Percentiles rank a stretch among this genome's conserved stretches.
phyloP scores from a whole-genome alignment of 2,888 invertebrate species.

The Mantis religiosa region DNA sequence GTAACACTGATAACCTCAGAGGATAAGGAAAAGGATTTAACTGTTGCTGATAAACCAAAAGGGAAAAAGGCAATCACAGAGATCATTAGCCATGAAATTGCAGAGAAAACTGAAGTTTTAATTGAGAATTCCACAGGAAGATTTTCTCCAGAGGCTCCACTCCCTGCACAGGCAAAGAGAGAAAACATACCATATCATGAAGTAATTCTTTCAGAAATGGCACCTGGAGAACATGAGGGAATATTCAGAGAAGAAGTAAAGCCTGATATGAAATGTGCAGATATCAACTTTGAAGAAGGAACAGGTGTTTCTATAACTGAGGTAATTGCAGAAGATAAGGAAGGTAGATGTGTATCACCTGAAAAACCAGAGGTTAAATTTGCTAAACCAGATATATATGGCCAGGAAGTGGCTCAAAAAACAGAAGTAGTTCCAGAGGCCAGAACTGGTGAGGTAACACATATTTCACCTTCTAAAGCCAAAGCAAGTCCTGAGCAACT shows the following conservation, averaged over 20 bases:
- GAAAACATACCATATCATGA: conserved; percentile 54
- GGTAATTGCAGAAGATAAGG: conserved; percentile 48
- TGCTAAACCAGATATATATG: conserved; percentile 44
- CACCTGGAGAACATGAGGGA: conserved; percentile 44
- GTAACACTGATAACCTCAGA: conserved; percentile 40
- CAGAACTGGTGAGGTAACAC: conserved; percentile 43
- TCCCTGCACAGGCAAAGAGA: conserved; percentile 43
- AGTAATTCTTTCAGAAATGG: conserved; percentile 47
- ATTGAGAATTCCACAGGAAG: conserved; percentile 45
- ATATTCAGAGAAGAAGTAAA: conserved; percentile 42
- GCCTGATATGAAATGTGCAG: conserved; percentile 44
- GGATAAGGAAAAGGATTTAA: conserved; percentile 37
- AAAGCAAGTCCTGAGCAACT: conserved; percentile 45
- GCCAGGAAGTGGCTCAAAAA: conserved; percentile 47
- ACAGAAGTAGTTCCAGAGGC: conserved; percentile 38
- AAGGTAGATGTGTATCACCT: conserved; percentile 39
- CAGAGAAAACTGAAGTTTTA: conserved; percentile 50
- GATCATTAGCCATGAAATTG: conserved; percentile 50
- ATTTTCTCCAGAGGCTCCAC: conserved; percentile 48
- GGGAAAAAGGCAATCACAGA: conserved; percentile 46
- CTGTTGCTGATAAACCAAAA: conserved; percentile 42
- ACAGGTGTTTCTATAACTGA: conserved; percentile 45
- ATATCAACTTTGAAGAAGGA: conserved; percentile 43
- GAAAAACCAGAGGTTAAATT: conserved; percentile 41
- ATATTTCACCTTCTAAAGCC: conserved; percentile 38